Conservation (phyloP, 2,888 invertebrate genomes). For the Diloba caeruleocephala region DNA sequence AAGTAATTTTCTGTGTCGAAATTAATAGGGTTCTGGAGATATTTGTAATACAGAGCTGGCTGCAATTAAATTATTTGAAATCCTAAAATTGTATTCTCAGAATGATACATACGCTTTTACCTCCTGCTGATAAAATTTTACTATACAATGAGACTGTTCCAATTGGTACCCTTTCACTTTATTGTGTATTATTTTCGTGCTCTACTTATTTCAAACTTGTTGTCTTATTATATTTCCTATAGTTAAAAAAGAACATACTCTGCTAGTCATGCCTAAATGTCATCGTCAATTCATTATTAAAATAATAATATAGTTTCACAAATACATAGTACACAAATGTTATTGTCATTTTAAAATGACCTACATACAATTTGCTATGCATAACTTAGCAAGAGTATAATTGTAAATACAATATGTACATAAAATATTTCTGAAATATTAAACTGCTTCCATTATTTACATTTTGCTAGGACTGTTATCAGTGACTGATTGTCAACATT, state of each 20-base stretch:
- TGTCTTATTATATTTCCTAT: constrained; percentile 53
- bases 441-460: background rate
- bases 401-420: background rate
- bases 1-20: constrained; percentile 65
- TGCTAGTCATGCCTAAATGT: constrained; percentile 8
- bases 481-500: constrained; percentile 5
- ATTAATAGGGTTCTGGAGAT: constrained; percentile 62
- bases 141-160: constrained; percentile 61
- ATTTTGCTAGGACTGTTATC: constrained; percentile 6
- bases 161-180: constrained; percentile 87
- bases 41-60: constrained; percentile 56
- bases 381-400: constrained; percentile 1
- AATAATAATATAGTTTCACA: constrained; percentile 1
- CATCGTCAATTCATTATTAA: constrained; percentile 2
- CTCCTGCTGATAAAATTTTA: constrained; percentile 13
- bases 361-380: constrained; percentile 26
- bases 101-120: constrained; percentile 1
- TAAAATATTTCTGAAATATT: background rate
- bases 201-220: constrained; percentile 81
- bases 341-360: constrained; percentile 38
- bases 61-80: constrained; percentile 25
- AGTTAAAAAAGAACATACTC: constrained; percentile 14
- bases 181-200: constrained; percentile 86
- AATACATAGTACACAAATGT: constrained; percentile 2
- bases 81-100: constrained; percentile 22